A percentile compares a stretch with the other conserved stretches of the same genome.
Conservation (phyloP, 1,140 invertebrate species). For the Pararge aegeria region DNA sequence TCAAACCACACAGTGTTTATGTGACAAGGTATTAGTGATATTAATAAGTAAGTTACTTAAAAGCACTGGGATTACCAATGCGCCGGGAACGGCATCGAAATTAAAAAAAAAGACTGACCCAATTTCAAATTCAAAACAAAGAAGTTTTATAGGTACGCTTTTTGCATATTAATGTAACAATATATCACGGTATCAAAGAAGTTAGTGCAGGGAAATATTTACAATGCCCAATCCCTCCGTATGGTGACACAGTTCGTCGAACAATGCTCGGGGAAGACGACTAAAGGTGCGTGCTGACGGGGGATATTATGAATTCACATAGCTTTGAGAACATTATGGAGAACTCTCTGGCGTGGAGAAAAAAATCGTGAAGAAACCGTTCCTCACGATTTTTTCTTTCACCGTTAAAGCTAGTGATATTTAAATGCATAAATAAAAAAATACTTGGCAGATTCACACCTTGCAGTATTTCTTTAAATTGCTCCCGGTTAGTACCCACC, state of each 20-base stretch:
- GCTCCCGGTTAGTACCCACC: neutral
- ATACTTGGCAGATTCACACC: too few relatives aligned
- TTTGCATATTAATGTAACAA: neutral
- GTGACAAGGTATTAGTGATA: too few relatives aligned
- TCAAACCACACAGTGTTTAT: too few relatives aligned
- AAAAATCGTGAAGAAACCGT: too few relatives aligned
- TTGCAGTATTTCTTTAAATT: neutral
- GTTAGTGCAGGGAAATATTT: conserved; percentile 3
- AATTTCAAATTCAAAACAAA: conserved; percentile 1
- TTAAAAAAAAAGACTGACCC: neutral
- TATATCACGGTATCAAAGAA: conserved; percentile 7
- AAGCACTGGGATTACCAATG: too few relatives aligned
- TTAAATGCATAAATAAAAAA: too few relatives aligned
- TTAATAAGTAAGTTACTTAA: too few relatives aligned
- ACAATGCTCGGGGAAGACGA: neutral
- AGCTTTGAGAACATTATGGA: too few relatives aligned
- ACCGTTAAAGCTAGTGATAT: too few relatives aligned
- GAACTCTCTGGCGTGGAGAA: too few relatives aligned
- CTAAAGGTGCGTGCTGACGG: neutral
- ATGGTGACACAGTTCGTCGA: conserved; percentile 27
- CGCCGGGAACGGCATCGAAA: neutral
- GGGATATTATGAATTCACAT: too few relatives aligned
- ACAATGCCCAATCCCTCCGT: conserved; percentile 20
- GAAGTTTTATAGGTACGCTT: neutral
- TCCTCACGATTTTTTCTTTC: too few relatives aligned